Percentiles rank a stretch among this genome's conserved stretches.
phyloP scores from a whole-genome alignment of 2,888 invertebrate species.

The Erannis defoliaria region DNA sequence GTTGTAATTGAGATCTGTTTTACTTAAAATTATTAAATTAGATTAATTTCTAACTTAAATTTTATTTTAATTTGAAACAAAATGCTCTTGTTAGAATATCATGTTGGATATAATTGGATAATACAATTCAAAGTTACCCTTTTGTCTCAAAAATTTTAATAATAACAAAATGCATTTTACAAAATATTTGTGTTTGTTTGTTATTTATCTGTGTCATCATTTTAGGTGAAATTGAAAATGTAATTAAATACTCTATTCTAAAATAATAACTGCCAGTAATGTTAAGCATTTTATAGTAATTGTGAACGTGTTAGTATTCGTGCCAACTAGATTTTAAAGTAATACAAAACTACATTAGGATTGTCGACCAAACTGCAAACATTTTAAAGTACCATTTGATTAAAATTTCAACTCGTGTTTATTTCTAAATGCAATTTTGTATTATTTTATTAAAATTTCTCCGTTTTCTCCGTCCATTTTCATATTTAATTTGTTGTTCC shows the following conservation, averaged over 20 bases:
- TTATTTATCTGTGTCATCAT: conserved; percentile 1
- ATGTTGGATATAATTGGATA: neutral
- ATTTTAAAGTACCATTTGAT: neutral
- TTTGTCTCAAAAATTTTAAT: conserved; percentile 5
- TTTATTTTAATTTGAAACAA: neutral
- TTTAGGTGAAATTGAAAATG: neutral
- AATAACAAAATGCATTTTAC: neutral
- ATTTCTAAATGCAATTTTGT: neutral
- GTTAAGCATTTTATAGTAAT: conserved; percentile 10
- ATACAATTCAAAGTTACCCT: conserved; percentile 1
- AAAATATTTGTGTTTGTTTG: neutral
- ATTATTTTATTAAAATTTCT: neutral
- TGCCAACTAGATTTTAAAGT: conserved; percentile 25
- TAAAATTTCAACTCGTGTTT: no score
- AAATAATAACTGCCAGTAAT: conserved; percentile 29
- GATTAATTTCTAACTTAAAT: neutral
- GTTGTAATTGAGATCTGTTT: conserved; percentile 16
- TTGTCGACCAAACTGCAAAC: conserved; percentile 23
- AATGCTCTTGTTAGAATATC: neutral
- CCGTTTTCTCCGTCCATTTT: conserved; percentile 21
- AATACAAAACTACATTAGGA: conserved; percentile 10
- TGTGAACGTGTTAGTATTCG: conserved; percentile 16
- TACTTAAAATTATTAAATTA: neutral
- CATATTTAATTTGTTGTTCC: neutral
- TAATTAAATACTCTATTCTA: conserved; percentile 18